phyloP scores from a whole-genome alignment of 1,140 invertebrate species.

The Drosophila rufa region DNA sequence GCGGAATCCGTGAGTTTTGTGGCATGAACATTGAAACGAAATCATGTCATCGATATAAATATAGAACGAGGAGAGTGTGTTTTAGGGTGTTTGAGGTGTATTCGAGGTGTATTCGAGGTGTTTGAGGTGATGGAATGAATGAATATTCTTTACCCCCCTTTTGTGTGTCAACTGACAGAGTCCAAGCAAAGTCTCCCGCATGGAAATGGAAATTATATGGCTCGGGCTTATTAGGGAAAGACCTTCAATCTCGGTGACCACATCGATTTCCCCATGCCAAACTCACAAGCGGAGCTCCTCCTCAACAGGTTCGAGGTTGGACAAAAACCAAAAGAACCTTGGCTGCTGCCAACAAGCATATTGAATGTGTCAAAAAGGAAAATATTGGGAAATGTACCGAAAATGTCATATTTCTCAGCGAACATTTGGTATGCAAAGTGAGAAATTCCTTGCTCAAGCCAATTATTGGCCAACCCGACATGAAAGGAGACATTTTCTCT shows the following conservation, averaged over 20 bases:
- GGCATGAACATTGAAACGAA: constrained; percentile 69
- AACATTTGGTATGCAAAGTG: not conserved
- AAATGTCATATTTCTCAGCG: constrained; percentile 2
- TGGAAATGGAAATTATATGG: constrained; percentile 33
- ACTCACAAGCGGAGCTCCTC: constrained; percentile 12
- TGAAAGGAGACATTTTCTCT: constrained; percentile 1
- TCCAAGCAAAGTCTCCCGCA: constrained; percentile 34
- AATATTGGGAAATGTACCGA: constrained; percentile 19
- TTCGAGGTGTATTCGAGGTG: constrained; percentile 2
- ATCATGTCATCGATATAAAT: constrained; percentile 71
- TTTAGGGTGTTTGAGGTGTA: constrained; percentile 11
- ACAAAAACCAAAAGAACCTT: constrained; percentile 32
- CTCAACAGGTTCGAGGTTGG: constrained; percentile 41
- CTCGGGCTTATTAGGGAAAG: constrained; percentile 32
- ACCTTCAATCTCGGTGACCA: constrained; percentile 48
- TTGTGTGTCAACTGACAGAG: constrained; percentile 36
- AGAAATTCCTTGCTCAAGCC: constrained; percentile 16
- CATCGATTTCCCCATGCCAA: constrained; percentile 41
- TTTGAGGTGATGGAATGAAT: not conserved
- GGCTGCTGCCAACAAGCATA: constrained; percentile 24
- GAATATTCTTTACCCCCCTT: not conserved
- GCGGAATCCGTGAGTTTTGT: constrained; percentile 66
- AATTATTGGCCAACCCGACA: constrained; percentile 10
- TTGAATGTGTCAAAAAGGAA: constrained; percentile 34
- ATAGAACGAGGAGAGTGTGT: constrained; percentile 43